Percentiles rank a stretch among this genome's conserved stretches.
These are phyloP conservation scores for Phania funesta DNA, from an alignment of 2,888 invertebrate species.

Conservation along the genomic window DNA sequence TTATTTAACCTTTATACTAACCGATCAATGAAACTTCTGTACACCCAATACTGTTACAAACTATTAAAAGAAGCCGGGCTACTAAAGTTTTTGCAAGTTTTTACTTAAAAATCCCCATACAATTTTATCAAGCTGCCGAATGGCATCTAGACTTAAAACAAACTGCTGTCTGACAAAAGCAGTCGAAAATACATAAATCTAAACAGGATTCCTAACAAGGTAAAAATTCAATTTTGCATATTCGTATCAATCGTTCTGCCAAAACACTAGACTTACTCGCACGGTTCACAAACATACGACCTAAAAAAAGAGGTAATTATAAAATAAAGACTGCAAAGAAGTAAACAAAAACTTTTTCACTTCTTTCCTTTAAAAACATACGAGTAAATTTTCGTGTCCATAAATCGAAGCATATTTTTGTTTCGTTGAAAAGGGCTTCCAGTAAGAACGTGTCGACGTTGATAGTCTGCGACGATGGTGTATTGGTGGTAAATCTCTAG, in stretches of 20 bases:
- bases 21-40: no score
- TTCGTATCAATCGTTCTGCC: neutral
- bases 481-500: no score
- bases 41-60: no score
- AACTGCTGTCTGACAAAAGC: neutral
- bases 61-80: no score
- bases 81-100: no score
- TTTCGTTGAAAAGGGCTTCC: no score
- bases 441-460: no score
- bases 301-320: neutral
- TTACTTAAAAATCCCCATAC: neutral
- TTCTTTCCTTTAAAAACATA: no score
- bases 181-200: neutral
- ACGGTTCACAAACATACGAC: neutral
- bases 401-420: no score
- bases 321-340: neutral
- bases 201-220: conserved; percentile 26
- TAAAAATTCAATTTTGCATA: conserved; percentile 46
- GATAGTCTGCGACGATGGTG: no score
- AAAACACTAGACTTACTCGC: conserved; percentile 8
- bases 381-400: no score
- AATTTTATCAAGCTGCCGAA: neutral
- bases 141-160: neutral
- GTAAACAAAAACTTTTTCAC: neutral
- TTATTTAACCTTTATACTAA: no score